A percentile compares a stretch with the other conserved stretches of the same genome.
Evolutionary conservation across 2,113 vertebrate species (phyloP).

Genomic region (Willisornis vidua): DNA sequence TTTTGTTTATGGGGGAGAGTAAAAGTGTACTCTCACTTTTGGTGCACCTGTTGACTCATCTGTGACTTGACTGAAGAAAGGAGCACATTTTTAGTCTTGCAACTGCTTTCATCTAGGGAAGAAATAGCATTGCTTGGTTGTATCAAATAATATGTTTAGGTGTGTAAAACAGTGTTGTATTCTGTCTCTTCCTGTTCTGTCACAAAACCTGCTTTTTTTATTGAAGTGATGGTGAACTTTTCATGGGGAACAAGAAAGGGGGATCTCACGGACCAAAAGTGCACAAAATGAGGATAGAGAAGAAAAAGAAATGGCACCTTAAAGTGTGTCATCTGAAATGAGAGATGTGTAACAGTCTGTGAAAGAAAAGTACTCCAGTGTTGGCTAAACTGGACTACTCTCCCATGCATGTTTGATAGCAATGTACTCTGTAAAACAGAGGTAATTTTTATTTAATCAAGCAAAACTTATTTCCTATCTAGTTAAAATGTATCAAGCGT

Average conservation of each 20-base stretch:
- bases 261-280: neutral
- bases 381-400: neutral
- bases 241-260: rapidly evolving
- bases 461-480: neutral
- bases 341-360: neutral
- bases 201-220: neutral
- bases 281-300: neutral
- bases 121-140: neutral
- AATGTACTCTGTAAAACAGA: neutral
- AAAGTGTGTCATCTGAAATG: neutral
- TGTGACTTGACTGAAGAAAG: neutral
- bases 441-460: neutral
- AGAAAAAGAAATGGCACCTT: neutral
- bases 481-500: neutral
- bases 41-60: rapidly evolving
- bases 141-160: neutral
- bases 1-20: neutral
- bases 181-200: neutral
- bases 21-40: neutral
- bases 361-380: neutral
- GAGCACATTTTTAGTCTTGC: neutral
- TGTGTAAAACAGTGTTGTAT: neutral
- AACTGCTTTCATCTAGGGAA: neutral
- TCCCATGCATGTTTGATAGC: neutral
- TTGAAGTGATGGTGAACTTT: neutral